Evolutionary conservation across 2,797 vertebrate species (phyloP), one percentile per base, ranked within the genome.

Genomic region (Bucorvus abyssinicus): DNA sequence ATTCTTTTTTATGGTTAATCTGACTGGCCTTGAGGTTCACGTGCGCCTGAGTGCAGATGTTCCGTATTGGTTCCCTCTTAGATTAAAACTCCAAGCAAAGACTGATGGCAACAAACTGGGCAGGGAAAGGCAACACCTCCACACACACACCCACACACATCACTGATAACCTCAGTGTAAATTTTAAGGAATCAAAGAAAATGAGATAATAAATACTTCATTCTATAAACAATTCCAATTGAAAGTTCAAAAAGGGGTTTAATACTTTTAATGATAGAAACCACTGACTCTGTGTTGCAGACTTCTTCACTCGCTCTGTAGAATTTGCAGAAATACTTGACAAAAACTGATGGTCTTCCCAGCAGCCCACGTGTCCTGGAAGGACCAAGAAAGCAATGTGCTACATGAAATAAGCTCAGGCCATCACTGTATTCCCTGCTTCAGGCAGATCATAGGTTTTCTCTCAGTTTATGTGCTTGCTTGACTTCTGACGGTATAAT

Each of bases 81-180:
- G 16, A 45, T 63, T 77, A 42, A 73, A 30, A 60, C n/a, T 78
- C 24, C 13, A 38, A 55, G 21, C 5, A 44, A 76, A 44, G 21
- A 27, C 10, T 47, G n/a, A 76, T 38, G 52, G 20, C 34, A 67
- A 6, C 5, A 89, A 69, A 32, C 38, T 3, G 5, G 10, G 13
- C 5, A 4, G 7, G 11, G 32, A 8, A 52, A 52, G 4, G 15
- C 27, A 47, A 4, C 5, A 9, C 19, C 11, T 3, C 2, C 3
- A 14, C 8, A 2, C 12, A 1, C 3, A 24, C 18, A 32, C 2
- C 7, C 32, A 23, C 0, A 1, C 3, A 2, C 30, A 21, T 55
- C 57, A 38, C 3, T 56, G 61, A 26, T 44, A 84, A 52, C n/a
- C 11, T 70, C 16, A 19, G 18, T 1, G 9, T 67, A 38, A 84